A percentile compares a stretch with the other conserved stretches of the same genome.
Conservation (phyloP, 2,113 vertebrate species). For the Dipodomys ordii region DNA sequence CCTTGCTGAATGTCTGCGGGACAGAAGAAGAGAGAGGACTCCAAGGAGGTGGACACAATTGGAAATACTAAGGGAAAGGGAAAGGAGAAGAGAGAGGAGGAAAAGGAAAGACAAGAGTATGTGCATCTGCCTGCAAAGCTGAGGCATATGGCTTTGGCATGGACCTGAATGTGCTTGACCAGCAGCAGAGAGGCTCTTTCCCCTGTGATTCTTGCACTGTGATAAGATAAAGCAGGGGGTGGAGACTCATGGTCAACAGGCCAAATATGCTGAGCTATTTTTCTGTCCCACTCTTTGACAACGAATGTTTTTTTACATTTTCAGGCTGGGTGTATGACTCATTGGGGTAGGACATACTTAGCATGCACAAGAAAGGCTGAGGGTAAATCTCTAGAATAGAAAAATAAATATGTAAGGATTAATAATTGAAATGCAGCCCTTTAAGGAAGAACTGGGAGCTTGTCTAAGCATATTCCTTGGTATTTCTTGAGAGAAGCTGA, state of each 20-base stretch:
- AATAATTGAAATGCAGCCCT: not conserved
- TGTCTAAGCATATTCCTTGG: not conserved
- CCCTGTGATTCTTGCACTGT: not conserved
- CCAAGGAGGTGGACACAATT: not conserved
- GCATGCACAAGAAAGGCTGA: no score
- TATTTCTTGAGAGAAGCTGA: fast-evolving
- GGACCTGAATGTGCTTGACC: not conserved
- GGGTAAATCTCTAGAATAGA: not conserved
- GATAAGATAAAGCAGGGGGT: not conserved
- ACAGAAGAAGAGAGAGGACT: not conserved
- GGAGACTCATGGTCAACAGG: not conserved
- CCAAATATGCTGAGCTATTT: not conserved
- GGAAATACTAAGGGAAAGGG: not conserved
- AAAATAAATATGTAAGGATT: not conserved
- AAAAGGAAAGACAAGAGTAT: not conserved
- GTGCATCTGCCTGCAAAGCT: not conserved
- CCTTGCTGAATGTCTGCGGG: not conserved
- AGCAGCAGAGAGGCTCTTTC: not conserved
- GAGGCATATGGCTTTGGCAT: not conserved
- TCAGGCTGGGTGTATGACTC: not conserved
- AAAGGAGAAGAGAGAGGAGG: not conserved
- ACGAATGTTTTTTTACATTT: not conserved
- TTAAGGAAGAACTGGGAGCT: not conserved
- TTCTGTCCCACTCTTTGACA: not conserved
- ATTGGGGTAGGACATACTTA: not conserved